Evolutionary conservation across 2,797 vertebrate species (phyloP), one percentile per base, ranked within the genome.

Genomic region (Neomorphus geoffroyi): DNA sequence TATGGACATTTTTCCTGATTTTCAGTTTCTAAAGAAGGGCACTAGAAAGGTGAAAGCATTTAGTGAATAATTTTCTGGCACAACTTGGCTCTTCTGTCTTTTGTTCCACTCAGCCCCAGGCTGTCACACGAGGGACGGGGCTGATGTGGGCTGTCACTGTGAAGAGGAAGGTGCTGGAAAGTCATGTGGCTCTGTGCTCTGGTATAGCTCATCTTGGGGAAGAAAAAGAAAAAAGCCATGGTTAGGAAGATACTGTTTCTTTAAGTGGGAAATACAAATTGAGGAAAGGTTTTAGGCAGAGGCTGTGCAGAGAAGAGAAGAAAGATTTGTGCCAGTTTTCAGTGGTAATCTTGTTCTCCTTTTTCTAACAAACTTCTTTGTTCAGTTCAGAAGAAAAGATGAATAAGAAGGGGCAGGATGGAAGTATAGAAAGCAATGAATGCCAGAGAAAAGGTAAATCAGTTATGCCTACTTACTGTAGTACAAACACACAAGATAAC

Each of bases 401-500:
- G 56, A 79, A 77, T 77, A 70, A 84, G 62, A 74, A 83, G 82
- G 77, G 77, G 32, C 26, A 91, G 70, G 28, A 67, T 72, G 15
- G 32, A 81, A 79, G 77, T 45, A 57, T 2, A 96, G 87, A 92
- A 94, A 92, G 65, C 77, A 85, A 32, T 78, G 64, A 86, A 77
- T 88, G 41, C 41, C 60, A 64, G 21, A 86, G 64, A 77, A 93
- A 92, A 85, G 71, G 43, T 61, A 82, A 92, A 90, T 82, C 83
- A 86, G 91, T 92, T 92, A 71, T 94, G 56, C 71, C 66, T 88
- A 21, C 83, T 94, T 92, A 82, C 78, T 90, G 80, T 74, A 88
- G 77, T 64, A 93, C 65, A 93, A 93, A 84, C 93, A 82, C 28
- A 41, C 16, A 88, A 74, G 91, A 82, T 92, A 94, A 88, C 64